Evolutionary conservation across 2,888 invertebrate species (phyloP).

Genomic region (Drosophila imparisetae): DNA sequence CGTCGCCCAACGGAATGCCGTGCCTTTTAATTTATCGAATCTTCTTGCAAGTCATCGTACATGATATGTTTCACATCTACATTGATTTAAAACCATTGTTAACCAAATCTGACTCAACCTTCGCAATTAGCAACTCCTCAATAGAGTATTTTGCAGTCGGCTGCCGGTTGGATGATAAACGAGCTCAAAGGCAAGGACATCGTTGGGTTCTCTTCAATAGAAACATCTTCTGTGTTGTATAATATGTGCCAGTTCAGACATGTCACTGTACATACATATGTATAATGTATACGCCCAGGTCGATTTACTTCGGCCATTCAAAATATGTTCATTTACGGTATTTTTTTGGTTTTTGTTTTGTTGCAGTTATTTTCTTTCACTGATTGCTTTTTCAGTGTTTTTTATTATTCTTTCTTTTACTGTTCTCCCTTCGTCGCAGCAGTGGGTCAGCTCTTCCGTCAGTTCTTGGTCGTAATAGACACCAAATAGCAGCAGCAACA

Average conservation of each 20-base stretch:
- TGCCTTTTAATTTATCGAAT: not conserved
- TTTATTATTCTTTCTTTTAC: slow-evolving; percentile 7
- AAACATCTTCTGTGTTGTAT: not conserved
- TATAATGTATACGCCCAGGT: not conserved
- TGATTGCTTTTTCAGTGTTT: slow-evolving; percentile 40
- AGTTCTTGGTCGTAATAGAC: slow-evolving; percentile 28
- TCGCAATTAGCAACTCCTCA: not conserved
- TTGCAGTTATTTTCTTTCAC: slow-evolving; percentile 11
- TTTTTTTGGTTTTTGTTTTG: slow-evolving; percentile 1
- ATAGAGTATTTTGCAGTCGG: not conserved
- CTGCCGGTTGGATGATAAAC: not conserved
- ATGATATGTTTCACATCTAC: not conserved
- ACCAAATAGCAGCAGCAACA: slow-evolving; percentile 44
- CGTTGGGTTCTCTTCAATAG: not conserved
- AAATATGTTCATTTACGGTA: slow-evolving; percentile 18
- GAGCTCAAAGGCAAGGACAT: not conserved
- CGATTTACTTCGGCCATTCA: slow-evolving; percentile 1
- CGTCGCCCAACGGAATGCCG: not conserved
- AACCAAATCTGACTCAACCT: not conserved
- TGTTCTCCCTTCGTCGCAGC: slow-evolving; percentile 18
- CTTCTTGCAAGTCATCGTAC: not conserved
- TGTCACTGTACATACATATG: not conserved
- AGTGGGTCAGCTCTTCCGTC: slow-evolving; percentile 18
- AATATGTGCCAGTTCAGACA: not conserved
- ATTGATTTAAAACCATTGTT: not conserved